Evolutionary conservation across 2,888 invertebrate species (phyloP).

Genomic region (Linnaemya vulpina): DNA sequence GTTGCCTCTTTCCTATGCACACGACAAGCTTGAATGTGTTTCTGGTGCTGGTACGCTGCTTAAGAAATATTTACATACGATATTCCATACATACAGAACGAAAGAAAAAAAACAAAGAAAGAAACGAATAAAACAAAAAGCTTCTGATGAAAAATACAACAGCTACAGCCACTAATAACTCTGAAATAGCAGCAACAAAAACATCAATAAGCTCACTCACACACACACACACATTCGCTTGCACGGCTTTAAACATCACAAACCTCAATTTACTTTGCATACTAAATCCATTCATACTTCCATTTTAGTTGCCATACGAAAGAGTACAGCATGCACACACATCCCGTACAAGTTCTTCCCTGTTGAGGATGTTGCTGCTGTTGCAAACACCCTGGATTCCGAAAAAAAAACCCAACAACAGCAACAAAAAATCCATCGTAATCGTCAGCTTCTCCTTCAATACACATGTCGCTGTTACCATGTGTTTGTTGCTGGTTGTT

Average conservation of each 20-base stretch:
- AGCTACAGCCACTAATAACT: constrained; percentile 45
- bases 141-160: constrained; percentile 34
- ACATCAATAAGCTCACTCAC: background rate
- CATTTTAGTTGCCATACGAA: constrained; percentile 19
- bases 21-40: constrained; percentile 31
- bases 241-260: constrained; percentile 43
- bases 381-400: constrained; percentile 35
- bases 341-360: background rate
- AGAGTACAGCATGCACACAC: constrained; percentile 12
- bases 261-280: constrained; percentile 68
- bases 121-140: constrained; percentile 16
- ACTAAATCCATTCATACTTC: constrained; percentile 43
- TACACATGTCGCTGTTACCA: constrained; percentile 50
- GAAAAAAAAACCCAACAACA: background rate
- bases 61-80: constrained; percentile 35
- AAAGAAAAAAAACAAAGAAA: background rate
- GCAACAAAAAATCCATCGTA: background rate
- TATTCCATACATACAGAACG: constrained; percentile 18
- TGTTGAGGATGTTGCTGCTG: constrained; percentile 35
- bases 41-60: constrained; percentile 23
- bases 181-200: constrained; percentile 27
- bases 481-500: constrained; percentile 23
- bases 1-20: background rate
- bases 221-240: background rate
- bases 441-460: constrained; percentile 31